Percentiles rank a stretch among this genome's conserved stretches.
These are phyloP conservation scores for Crossoptilon crossoptilon DNA, from an alignment of 2,797 vertebrate species.

Conservation along the genomic window DNA sequence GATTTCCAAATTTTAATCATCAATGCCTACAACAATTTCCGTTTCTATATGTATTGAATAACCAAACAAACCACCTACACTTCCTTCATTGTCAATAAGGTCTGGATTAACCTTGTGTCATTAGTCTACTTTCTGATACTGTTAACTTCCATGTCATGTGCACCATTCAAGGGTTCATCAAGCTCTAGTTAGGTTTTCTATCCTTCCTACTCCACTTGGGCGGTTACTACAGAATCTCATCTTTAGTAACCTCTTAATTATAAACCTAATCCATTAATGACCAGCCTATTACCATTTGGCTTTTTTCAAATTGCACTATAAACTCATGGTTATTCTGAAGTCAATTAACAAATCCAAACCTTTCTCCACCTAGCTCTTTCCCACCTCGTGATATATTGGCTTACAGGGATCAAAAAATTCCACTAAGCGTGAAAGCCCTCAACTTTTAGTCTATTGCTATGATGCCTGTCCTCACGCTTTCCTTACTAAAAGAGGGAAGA, in stretches of 20 bases:
- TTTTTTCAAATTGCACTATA: neutral
- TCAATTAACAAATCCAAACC: neutral
- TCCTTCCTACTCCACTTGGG: neutral
- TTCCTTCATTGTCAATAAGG: neutral
- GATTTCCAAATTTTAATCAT: constrained; percentile 48
- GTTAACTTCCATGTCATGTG: neutral
- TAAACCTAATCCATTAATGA: constrained; percentile 34
- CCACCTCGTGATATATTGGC: neutral
- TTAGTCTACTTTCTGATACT: neutral
- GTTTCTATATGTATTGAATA: neutral
- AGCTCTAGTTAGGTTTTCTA: neutral
- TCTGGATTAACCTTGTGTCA: neutral
- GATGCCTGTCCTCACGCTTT: neutral
- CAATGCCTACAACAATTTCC: constrained; percentile 61
- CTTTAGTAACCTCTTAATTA: constrained; percentile 9
- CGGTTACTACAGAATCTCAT: neutral
- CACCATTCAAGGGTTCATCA: neutral
- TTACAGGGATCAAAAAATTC: neutral
- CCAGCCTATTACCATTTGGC: neutral
- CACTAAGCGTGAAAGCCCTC: neutral
- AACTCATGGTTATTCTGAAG: neutral
- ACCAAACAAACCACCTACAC: constrained; percentile 16
- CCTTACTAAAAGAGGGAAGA: neutral
- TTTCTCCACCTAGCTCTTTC: neutral
- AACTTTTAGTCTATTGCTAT: neutral